Evolutionary conservation across 1,140 invertebrate species (phyloP).

Genomic region (Hyphantria cunea): DNA sequence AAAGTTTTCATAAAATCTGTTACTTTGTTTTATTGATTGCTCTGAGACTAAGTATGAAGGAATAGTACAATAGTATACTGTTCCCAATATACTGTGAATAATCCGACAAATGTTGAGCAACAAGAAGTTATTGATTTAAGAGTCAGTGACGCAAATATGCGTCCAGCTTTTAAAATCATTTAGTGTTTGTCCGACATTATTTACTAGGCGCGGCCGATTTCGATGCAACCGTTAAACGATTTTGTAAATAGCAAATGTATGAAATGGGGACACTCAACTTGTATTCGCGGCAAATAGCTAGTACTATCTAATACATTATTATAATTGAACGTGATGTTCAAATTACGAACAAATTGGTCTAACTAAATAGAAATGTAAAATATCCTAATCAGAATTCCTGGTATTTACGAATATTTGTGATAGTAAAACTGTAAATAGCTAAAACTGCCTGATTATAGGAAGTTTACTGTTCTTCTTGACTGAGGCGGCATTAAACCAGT

Average conservation of each 20-base stretch:
- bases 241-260: slow-evolving; percentile 6
- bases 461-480: too few species aligned
- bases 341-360: too few species aligned
- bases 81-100: background rate
- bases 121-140: slow-evolving; percentile 1
- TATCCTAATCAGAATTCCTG: too few species aligned
- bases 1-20: too few species aligned
- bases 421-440: too few species aligned
- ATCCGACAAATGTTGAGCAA: slow-evolving; percentile 19
- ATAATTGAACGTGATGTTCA: background rate
- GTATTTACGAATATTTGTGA: too few species aligned
- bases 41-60: too few species aligned
- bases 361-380: too few species aligned
- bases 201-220: slow-evolving; percentile 30
- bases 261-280: background rate
- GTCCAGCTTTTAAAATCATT: slow-evolving; percentile 33
- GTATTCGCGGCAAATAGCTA: background rate
- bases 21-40: too few species aligned
- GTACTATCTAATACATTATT: background rate
- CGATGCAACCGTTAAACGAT: slow-evolving; percentile 23
- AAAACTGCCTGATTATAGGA: too few species aligned
- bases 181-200: slow-evolving; percentile 37
- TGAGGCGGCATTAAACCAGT: too few species aligned
- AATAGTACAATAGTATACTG: too few species aligned
- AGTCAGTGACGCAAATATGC: slow-evolving; percentile 33